These are phyloP conservation scores for Semnornis frantzii DNA, from an alignment of 2,113 vertebrate genomes.

Conservation along the genomic window DNA sequence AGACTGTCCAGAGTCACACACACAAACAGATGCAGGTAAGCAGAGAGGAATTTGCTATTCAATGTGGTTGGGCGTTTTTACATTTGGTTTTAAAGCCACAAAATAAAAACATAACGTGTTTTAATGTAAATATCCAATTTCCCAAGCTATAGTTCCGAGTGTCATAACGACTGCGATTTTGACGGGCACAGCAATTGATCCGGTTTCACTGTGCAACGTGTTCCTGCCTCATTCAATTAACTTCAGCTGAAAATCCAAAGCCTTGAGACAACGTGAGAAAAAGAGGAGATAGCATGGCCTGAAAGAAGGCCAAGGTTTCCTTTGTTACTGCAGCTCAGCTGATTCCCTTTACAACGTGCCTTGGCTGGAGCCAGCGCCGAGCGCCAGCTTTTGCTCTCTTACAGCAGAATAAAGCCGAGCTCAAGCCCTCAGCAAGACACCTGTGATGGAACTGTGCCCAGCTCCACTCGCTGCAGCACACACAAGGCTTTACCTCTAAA, in stretches of 20 bases:
- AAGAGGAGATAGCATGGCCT: background rate
- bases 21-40: background rate
- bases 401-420: background rate
- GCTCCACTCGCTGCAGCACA: background rate
- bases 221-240: constrained; percentile 76
- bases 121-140: constrained; percentile 74
- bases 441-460: constrained; percentile 39
- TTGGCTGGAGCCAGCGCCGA: background rate
- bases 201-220: constrained; percentile 64
- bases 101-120: constrained; percentile 72
- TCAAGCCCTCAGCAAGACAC: constrained; percentile 27
- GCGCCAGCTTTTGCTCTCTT: constrained; percentile 7
- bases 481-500: constrained; percentile 40
- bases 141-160: constrained; percentile 69
- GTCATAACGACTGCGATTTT: constrained; percentile 57
- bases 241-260: constrained; percentile 64
- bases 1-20: background rate
- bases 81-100: constrained; percentile 29
- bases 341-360: background rate
- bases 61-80: constrained; percentile 24
- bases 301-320: constrained; percentile 1
- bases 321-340: background rate
- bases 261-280: constrained; percentile 39
- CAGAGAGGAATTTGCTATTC: constrained; percentile 15
- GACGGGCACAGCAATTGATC: constrained; percentile 69